These are phyloP conservation scores for Chelonus insularis DNA, from an alignment of 1,140 invertebrate genomes.

Conservation along the genomic window DNA sequence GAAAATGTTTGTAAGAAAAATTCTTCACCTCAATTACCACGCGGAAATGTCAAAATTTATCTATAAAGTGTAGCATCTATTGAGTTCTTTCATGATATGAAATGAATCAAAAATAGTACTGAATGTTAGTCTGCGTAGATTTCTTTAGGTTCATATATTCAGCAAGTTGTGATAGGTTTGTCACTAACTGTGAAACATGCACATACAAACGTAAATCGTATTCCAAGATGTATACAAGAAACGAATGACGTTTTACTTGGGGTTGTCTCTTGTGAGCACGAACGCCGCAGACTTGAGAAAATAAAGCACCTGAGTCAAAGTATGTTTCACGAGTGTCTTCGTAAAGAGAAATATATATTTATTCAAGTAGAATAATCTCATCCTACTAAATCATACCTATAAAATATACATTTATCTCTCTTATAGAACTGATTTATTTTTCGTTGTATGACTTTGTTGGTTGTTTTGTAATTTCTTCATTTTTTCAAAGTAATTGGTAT, in stretches of 20 bases:
- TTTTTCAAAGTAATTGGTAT: background rate
- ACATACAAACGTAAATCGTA: constrained; percentile 25
- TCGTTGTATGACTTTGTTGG: too few relatives aligned
- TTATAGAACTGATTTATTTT: background rate
- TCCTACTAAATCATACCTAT: constrained; percentile 11
- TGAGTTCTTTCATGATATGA: too few relatives aligned
- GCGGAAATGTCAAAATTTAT: too few relatives aligned
- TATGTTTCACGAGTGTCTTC: constrained; percentile 11
- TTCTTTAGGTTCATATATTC: background rate
- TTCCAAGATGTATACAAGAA: constrained; percentile 18
- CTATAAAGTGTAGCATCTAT: too few relatives aligned
- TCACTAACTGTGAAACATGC: constrained; percentile 1
- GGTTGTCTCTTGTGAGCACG: constrained; percentile 1
- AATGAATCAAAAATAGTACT: too few relatives aligned
- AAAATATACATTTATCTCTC: background rate
- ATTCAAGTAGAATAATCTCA: background rate
- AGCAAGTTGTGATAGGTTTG: constrained; percentile 4
- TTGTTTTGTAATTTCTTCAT: background rate
- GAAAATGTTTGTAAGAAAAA: background rate
- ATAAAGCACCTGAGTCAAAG: constrained; percentile 11
- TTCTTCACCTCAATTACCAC: too few relatives aligned
- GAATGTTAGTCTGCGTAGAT: too few relatives aligned
- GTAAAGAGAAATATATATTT: constrained; percentile 5
- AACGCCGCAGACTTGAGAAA: constrained; percentile 27
- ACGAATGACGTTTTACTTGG: constrained; percentile 25